Percentiles rank a stretch among this genome's conserved stretches.
Conservation (phyloP, 2,888 invertebrate species). For the Tenthredo livida region DNA sequence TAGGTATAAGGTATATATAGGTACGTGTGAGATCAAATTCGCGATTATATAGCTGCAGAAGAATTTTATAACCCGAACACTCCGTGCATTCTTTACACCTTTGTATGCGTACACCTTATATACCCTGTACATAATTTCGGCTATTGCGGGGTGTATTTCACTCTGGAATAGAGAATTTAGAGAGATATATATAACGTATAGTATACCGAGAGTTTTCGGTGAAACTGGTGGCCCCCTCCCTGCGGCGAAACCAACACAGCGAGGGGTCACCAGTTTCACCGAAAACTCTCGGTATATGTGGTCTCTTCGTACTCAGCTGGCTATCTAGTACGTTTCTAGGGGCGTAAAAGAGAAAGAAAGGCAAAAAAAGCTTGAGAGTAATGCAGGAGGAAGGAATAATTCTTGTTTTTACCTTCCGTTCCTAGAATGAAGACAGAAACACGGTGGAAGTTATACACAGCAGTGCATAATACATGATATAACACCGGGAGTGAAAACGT, state of each 20-base stretch:
- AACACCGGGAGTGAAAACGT: slow-evolving; percentile 16
- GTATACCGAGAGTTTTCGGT: no score
- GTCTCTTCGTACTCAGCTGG: background rate
- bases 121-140: background rate
- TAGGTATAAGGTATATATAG: background rate
- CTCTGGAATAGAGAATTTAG: background rate
- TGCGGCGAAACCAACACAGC: no score
- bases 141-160: background rate
- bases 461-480: slow-evolving; percentile 6
- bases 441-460: slow-evolving; percentile 20
- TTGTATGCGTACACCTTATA: background rate
- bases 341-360: slow-evolving; percentile 15
- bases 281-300: no score
- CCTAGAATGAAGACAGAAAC: slow-evolving; percentile 6
- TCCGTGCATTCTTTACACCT: slow-evolving; percentile 15
- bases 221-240: no score
- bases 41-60: slow-evolving; percentile 29
- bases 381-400: slow-evolving; percentile 40
- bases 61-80: slow-evolving; percentile 22
- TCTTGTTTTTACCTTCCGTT: slow-evolving; percentile 36
- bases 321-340: background rate
- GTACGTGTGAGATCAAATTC: slow-evolving; percentile 24
- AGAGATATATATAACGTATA: background rate
- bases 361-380: slow-evolving; percentile 1
- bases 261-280: no score